These are phyloP conservation scores for Ailuropoda melanoleuca DNA, from an alignment of 2,113 vertebrate species.

Conservation along the genomic window DNA sequence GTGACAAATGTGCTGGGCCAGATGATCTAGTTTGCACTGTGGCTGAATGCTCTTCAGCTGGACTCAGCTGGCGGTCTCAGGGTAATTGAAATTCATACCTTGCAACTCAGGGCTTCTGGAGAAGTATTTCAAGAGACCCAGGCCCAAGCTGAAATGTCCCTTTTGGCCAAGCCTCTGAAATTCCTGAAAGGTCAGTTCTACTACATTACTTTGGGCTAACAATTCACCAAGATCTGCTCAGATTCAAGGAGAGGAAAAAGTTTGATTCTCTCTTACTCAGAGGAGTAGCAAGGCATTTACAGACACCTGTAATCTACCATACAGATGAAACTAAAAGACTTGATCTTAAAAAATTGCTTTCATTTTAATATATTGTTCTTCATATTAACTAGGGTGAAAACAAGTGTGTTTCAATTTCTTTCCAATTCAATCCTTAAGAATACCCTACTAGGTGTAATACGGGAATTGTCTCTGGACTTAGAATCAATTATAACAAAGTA, in stretches of 20 bases:
- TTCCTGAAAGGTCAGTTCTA: not conserved
- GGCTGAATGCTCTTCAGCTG: not conserved
- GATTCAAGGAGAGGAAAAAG: not conserved
- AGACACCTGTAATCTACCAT: not conserved
- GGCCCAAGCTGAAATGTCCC: not conserved
- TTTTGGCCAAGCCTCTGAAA: rapidly evolving
- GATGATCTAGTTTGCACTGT: not conserved
- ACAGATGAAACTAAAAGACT: not conserved
- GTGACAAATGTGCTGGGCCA: not conserved
- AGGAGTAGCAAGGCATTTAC: not conserved
- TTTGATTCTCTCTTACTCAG: not conserved
- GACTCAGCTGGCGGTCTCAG: not conserved
- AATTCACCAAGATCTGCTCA: not conserved
- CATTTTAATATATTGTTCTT: not conserved
- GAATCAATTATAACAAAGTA: not conserved
- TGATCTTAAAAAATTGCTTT: not conserved
- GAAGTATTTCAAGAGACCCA: not conserved
- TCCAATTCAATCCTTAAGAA: not conserved
- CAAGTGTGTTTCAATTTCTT: not conserved
- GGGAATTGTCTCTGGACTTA: not conserved
- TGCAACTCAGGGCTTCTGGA: not conserved
- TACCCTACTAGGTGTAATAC: not conserved
- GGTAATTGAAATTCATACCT: not conserved
- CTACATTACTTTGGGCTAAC: not conserved
- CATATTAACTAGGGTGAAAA: not conserved